Percentiles rank a stretch among this genome's conserved stretches.
Conservation (phyloP, 2,113 vertebrate species). For the Puntigrus tetrazona region DNA sequence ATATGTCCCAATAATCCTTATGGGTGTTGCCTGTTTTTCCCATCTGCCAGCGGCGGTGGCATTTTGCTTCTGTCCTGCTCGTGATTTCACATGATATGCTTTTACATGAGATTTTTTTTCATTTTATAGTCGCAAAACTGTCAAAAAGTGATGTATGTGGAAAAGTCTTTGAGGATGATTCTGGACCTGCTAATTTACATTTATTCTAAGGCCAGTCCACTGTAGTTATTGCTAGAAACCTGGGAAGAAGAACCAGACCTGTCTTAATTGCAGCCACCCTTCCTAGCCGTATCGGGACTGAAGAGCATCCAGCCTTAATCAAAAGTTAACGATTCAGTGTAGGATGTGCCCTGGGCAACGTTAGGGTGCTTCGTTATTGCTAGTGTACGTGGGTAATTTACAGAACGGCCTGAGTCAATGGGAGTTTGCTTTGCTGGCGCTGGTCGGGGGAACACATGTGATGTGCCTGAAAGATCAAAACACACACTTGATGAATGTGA, state of each 20-base stretch:
- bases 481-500: conserved; percentile 91
- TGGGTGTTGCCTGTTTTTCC: conserved; percentile 46
- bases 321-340: conserved; percentile 57
- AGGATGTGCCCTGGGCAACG: conserved; percentile 49
- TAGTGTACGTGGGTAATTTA: conserved; percentile 37
- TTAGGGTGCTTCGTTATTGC: conserved; percentile 50
- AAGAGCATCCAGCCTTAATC: conserved; percentile 50
- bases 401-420: conserved; percentile 53
- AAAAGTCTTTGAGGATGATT: conserved; percentile 7
- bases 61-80: background rate
- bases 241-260: conserved; percentile 42
- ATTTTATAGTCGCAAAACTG: conserved; percentile 17
- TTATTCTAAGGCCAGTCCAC: conserved; percentile 13
- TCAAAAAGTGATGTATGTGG: background rate
- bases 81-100: conserved; percentile 17
- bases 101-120: conserved; percentile 30
- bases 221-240: conserved; percentile 39
- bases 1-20: conserved; percentile 46
- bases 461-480: conserved; percentile 98
- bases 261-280: conserved; percentile 46
- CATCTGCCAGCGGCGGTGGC: conserved; percentile 14
- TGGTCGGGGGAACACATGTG: conserved; percentile 86
- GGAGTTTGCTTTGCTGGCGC: conserved; percentile 74
- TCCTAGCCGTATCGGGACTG: conserved; percentile 44
- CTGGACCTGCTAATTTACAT: background rate